These are phyloP conservation scores for Spodoptera litura DNA, from an alignment of 1,140 invertebrate species.

Conservation along the genomic window DNA sequence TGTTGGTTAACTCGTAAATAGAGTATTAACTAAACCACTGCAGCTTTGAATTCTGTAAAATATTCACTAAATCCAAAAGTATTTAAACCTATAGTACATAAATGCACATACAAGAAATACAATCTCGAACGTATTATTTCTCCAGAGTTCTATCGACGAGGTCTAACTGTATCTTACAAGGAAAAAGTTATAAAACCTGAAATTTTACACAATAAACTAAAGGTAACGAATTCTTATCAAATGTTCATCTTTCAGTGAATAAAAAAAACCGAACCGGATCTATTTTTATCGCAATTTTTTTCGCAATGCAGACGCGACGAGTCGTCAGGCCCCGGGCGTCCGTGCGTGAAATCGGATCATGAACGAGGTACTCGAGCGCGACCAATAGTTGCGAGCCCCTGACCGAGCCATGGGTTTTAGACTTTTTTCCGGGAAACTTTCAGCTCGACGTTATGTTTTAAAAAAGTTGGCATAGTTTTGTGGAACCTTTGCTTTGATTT, in stretches of 20 bases:
- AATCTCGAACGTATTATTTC: not conserved
- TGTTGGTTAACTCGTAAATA: not conserved
- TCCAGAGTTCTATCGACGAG: no score
- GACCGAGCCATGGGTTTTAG: slow-evolving; percentile 55
- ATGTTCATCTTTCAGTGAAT: slow-evolving; percentile 23
- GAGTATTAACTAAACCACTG: not conserved
- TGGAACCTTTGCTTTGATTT: not conserved
- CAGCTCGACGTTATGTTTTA: slow-evolving; percentile 7
- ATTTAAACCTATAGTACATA: no score
- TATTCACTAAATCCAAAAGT: no score
- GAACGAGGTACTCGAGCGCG: slow-evolving; percentile 53
- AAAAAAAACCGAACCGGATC: slow-evolving; percentile 13
- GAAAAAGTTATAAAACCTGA: not conserved
- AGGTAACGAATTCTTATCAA: not conserved
- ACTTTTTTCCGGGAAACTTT: slow-evolving; percentile 40
- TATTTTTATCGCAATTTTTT: slow-evolving; percentile 45
- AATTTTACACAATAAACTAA: not conserved
- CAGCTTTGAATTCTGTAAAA: no score
- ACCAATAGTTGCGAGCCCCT: slow-evolving; percentile 68
- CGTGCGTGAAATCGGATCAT: slow-evolving; percentile 72
- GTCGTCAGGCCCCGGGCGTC: slow-evolving; percentile 53
- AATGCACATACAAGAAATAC: no score
- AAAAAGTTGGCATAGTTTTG: not conserved
- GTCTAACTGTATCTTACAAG: not conserved
- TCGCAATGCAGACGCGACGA: slow-evolving; percentile 43